Conservation (phyloP, 2,888 invertebrate genomes). For the Dinocampus coccinellae region DNA sequence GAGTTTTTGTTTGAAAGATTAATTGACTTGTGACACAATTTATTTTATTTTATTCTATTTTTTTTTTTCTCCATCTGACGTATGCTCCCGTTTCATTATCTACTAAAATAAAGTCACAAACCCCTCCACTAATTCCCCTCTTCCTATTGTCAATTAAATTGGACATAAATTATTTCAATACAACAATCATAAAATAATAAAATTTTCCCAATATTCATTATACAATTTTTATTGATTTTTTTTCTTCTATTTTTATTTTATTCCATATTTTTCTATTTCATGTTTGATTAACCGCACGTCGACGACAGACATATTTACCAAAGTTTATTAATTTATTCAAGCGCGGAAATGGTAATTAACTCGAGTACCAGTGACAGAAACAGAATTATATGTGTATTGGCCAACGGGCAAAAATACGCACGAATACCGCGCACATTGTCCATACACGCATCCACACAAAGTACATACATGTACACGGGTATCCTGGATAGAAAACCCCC, state of each 20-base stretch:
- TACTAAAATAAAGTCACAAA: not conserved
- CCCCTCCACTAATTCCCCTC: not conserved
- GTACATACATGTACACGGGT: too few relatives aligned
- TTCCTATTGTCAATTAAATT: not conserved
- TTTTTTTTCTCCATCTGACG: constrained; percentile 2
- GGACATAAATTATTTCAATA: not conserved
- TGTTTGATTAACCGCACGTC: constrained; percentile 51
- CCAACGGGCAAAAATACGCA: constrained; percentile 60
- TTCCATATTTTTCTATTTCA: not conserved
- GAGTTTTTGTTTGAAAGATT: constrained; percentile 36
- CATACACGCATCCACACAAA: constrained; percentile 17
- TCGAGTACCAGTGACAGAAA: constrained; percentile 67
- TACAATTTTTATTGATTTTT: too few relatives aligned
- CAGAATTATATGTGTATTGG: constrained; percentile 59
- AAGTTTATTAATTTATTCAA: constrained; percentile 69
- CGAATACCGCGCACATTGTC: constrained; percentile 37
- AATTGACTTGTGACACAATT: constrained; percentile 28
- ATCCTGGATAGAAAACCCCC: constrained; percentile 45
- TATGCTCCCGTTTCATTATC: not conserved
- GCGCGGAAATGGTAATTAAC: constrained; percentile 68
- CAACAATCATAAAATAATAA: too few relatives aligned
- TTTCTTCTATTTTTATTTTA: constrained; percentile 11
- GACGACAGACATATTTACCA: constrained; percentile 52
- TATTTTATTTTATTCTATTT: too few relatives aligned
- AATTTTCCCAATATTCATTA: too few relatives aligned